Percentiles rank a stretch among this genome's conserved stretches.
phyloP scores from a whole-genome alignment of 1,140 invertebrate species.

The Streblospio benedicti region DNA sequence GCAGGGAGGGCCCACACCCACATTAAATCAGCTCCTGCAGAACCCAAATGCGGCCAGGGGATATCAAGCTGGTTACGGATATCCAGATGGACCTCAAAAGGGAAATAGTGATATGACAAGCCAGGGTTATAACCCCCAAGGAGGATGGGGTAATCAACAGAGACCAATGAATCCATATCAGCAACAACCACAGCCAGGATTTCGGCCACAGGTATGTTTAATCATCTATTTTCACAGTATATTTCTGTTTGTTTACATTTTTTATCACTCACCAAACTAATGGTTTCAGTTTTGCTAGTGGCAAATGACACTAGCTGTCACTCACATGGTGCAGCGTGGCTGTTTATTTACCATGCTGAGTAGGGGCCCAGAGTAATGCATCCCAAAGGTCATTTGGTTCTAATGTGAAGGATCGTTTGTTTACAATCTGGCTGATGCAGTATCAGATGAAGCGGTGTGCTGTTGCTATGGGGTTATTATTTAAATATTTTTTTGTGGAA shows the following conservation, averaged over 20 bases:
- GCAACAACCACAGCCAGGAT: slow-evolving; percentile 28
- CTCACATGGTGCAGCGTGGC: too few relatives aligned
- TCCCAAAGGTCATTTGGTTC: too few relatives aligned
- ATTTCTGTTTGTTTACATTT: background rate
- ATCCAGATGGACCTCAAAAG: background rate
- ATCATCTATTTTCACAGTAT: background rate
- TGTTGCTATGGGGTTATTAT: too few relatives aligned
- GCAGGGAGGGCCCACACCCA: slow-evolving; percentile 71
- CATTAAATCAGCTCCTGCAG: slow-evolving; percentile 78
- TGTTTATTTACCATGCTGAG: too few relatives aligned
- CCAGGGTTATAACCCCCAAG: background rate
- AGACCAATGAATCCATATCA: slow-evolving; percentile 31
- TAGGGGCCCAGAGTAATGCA: too few relatives aligned
- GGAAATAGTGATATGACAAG: background rate
- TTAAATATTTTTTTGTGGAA: too few relatives aligned
- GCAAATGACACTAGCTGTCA: too few relatives aligned
- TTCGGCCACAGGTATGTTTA: slow-evolving; percentile 17
- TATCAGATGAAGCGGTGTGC: too few relatives aligned
- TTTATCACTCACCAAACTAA: too few relatives aligned
- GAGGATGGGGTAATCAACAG: background rate
- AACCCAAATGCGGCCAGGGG: slow-evolving; percentile 55
- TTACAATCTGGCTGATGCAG: too few relatives aligned
- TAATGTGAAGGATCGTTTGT: too few relatives aligned
- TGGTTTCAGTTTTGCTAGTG: too few relatives aligned
- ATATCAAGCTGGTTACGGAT: slow-evolving; percentile 9